Evolutionary conservation across 2,797 vertebrate species (phyloP), one percentile per base, ranked within the genome.

Genomic region (Ptychobarbus kaznakovi): DNA sequence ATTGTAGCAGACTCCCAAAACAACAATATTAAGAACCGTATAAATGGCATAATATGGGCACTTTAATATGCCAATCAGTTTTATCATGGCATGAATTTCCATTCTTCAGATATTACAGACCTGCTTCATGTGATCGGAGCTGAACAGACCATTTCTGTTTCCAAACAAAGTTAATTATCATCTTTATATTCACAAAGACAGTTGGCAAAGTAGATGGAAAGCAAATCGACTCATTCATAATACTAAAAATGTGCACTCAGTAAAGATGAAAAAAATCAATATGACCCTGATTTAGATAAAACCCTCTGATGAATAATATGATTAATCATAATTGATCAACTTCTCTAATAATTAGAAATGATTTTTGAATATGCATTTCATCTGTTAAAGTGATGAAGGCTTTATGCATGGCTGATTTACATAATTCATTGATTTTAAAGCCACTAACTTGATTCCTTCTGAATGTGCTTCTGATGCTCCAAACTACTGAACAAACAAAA

Each of bases 311-410:
- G 96, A 96, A 96, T 97, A 96, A 92, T 94, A 95, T 89, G 83
- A 96, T 97, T 98, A 96, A 95, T 95, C 96, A 94, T 94, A 96
- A 98, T 97, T 98, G 97, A 98, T 98, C 96, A 96, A 93, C 93
- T 95, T 95, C 95, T 96, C 94, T 98, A 97, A 96, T 96, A 97
- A 98, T 98, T 98, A 97, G 93, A 95, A 98, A 97, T 94, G 94
- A 97, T 97, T 97, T 97, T 94, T 94, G 92, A 86, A 92, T 93
- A 86, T 66, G 72, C 46, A 81, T 86, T 87, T 85, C 72, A 78
- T 87, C 77, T 78, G 40, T 35, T 86, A 42, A 70, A 40, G 80
- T 32, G 9, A 88, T 68, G 61, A 81, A 56, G 77, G 35, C 69
- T 84, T 86, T 72, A 79, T 51, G 73, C 42, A 81, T 42, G 70